Evolutionary conservation across 92 coral and sea anemone genomes (phyloP).

Genomic region (Pocillopora meandrina): DNA sequence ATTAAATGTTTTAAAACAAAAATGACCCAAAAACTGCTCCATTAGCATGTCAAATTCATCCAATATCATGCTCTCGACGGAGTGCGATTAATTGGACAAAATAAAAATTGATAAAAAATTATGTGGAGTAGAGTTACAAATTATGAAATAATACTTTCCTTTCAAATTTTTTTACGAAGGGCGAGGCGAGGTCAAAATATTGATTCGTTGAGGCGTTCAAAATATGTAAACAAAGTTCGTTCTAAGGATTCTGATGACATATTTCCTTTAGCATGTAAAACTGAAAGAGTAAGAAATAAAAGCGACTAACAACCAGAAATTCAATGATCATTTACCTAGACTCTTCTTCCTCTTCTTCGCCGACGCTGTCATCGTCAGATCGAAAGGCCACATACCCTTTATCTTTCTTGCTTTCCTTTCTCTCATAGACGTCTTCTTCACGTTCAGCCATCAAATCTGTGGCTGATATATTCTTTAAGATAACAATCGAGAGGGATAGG

Average conservation of each 20-base stretch:
- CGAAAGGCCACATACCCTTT: constrained; percentile 94
- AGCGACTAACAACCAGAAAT: not conserved
- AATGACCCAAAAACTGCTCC: too few relatives aligned
- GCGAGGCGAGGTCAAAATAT: not conserved
- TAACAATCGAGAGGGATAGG: constrained; percentile 2
- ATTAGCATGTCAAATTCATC: too few relatives aligned
- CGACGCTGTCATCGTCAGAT: constrained; percentile 90
- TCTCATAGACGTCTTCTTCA: constrained; percentile 81
- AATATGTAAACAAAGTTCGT: not conserved
- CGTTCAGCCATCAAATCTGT: constrained; percentile 71
- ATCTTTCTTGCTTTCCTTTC: constrained; percentile 88
- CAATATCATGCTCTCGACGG: too few relatives aligned
- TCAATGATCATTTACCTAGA: constrained; percentile 13
- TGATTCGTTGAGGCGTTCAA: not conserved
- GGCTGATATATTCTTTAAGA: constrained; percentile 13
- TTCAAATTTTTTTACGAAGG: too few relatives aligned
- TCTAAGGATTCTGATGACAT: not conserved
- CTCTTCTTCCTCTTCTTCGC: constrained; percentile 80
- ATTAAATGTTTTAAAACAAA: too few relatives aligned
- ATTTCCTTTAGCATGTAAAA: not conserved
- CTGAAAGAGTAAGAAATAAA: not conserved
- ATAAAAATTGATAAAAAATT: too few relatives aligned
- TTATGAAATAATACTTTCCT: too few relatives aligned
- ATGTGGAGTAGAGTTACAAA: too few relatives aligned
- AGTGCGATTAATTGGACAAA: too few relatives aligned